Base-by-base conservation (phyloP, 2,113 vertebrate species). In the Oncorhynchus nerka region DNA sequence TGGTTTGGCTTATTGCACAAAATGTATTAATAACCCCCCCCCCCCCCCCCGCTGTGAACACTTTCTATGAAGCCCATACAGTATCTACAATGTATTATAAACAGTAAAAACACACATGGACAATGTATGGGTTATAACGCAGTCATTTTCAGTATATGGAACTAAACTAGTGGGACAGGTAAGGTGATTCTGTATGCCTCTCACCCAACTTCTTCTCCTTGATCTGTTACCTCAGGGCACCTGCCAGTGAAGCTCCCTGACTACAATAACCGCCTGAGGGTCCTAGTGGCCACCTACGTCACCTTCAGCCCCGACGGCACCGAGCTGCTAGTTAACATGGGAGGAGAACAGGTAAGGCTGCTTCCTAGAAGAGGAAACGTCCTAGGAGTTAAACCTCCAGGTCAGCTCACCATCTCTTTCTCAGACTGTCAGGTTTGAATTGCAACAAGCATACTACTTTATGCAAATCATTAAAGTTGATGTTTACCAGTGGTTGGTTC, bases 251-350 rank as follows among this genome's bases (percentile, higher is more conserved):
- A 99, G 85, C 93, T 98, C 9, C 95, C 95, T 0, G 97, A 99
- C 93, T 99, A 99, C 87, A 98, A 97, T 84, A 99, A 96, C 92
- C 86, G 98, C 34, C 92, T 99, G 78, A 93, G 98, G 76, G 97
- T 99, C 24, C 89, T 99, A 89, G 98, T 99, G 76, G 96, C 96
- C 80, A 99, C 98, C 0, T 99, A 99, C 0, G 97, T 99, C 83
- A 97, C 97, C 68, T 99, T 99, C 92, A 99, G 97, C 83, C 97
- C 98, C 1, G 98, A 97, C 30, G 98, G 97, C 83, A 99, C 97
- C 0, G 98, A 99, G 91, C 94, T 99, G 69, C 89, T 99, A 3
- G 98, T 99, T 80, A 99, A 99, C 92, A 99, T 99, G 97, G 98
- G 98, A 49, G 98, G 98, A 32, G 98, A 99, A 85, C 98, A 99